Conservation (phyloP, 2,888 invertebrate genomes). For the Acrobasis repandana region DNA sequence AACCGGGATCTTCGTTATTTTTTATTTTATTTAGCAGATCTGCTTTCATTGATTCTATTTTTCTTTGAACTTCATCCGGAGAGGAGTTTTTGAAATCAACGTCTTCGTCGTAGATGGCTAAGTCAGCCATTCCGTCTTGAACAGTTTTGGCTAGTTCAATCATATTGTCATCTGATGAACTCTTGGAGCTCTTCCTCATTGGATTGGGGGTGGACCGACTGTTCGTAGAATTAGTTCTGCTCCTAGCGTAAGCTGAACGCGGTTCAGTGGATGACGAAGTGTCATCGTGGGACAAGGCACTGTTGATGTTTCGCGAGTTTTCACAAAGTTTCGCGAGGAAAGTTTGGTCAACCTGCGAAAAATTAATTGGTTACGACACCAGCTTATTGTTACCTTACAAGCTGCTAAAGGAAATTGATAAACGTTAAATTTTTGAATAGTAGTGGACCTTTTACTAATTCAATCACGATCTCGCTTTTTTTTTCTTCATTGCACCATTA, state of each 20-base stretch:
- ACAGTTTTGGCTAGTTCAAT: conserved; percentile 80
- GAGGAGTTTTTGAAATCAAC: conserved; percentile 46
- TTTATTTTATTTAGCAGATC: conserved; percentile 72
- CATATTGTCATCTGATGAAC: conserved; percentile 60
- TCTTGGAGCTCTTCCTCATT: conserved; percentile 60
- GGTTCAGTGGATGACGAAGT: conserved; percentile 65
- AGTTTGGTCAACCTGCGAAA: conserved; percentile 60
- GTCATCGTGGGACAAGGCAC: conserved; percentile 68
- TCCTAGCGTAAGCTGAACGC: conserved; percentile 58
- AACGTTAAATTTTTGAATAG: no score
- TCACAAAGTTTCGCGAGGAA: conserved; percentile 64
- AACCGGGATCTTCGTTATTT: conserved; percentile 52
- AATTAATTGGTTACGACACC: background rate
- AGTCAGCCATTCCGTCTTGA: conserved; percentile 80
- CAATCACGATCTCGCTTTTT: no score
- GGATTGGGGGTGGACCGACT: conserved; percentile 59
- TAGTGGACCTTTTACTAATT: no score
- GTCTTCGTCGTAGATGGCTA: conserved; percentile 65
- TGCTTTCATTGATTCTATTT: conserved; percentile 65
- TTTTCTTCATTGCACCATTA: no score
- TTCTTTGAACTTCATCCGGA: conserved; percentile 61
- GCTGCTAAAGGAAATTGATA: no score
- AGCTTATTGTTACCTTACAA: no score
- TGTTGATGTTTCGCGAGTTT: conserved; percentile 65
- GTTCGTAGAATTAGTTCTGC: conserved; percentile 57